These are phyloP conservation scores for Lordiphosa clarofinis DNA, from an alignment of 1,140 invertebrate genomes.

Conservation along the genomic window DNA sequence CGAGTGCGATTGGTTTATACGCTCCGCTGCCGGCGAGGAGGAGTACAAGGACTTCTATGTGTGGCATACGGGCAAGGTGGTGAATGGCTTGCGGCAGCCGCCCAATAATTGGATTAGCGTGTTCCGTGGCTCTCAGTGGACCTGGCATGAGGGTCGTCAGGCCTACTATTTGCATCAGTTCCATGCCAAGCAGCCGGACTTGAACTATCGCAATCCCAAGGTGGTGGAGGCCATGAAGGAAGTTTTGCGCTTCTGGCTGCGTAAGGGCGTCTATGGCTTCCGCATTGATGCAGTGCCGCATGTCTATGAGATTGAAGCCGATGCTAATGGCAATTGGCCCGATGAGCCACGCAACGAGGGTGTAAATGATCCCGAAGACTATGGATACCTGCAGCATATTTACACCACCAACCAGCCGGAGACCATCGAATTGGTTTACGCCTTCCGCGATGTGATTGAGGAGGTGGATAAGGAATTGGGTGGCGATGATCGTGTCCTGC, in stretches of 20 bases:
- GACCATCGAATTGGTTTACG: conserved; percentile 82
- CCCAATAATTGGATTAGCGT: conserved; percentile 86
- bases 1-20: conserved; percentile 86
- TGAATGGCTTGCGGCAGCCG: conserved; percentile 80
- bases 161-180: conserved; percentile 90
- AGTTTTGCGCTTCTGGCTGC: conserved; percentile 87
- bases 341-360: conserved; percentile 82
- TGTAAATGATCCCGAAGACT: conserved; percentile 78
- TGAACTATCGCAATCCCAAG: conserved; percentile 85
- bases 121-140: conserved; percentile 87
- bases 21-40: conserved; percentile 82
- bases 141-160: conserved; percentile 83
- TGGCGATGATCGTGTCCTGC: conserved; percentile 82
- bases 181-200: conserved; percentile 85
- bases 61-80: conserved; percentile 83
- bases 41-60: conserved; percentile 86
- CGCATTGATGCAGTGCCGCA: conserved; percentile 85
- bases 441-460: conserved; percentile 81
- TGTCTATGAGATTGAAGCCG: conserved; percentile 82
- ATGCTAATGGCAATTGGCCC: conserved; percentile 80
- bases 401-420: conserved; percentile 83
- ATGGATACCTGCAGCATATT: conserved; percentile 83
- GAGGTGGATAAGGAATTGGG: conserved; percentile 78
- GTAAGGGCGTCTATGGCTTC: conserved; percentile 88
- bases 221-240: conserved; percentile 85